Conservation (phyloP, 2,888 invertebrate species). For the Sinotaia quadrata region DNA sequence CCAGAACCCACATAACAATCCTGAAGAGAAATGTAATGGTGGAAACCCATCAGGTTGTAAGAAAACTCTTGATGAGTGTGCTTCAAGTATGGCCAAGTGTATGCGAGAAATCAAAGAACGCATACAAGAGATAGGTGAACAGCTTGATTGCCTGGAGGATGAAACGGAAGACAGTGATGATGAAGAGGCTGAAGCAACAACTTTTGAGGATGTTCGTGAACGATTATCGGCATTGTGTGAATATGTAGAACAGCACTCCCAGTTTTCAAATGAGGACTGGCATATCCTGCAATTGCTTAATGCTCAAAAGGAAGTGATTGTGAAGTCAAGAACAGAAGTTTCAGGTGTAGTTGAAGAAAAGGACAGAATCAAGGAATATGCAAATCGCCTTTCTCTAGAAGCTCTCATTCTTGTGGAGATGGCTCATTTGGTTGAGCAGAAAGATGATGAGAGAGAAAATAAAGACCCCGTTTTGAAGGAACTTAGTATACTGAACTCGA, state of each 20-base stretch:
- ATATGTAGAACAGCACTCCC: slow-evolving; percentile 54
- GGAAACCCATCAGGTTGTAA: no score
- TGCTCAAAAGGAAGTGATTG: slow-evolving; percentile 43
- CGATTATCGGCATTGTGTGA: slow-evolving; percentile 51
- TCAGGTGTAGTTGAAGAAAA: slow-evolving; percentile 10
- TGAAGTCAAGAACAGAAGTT: slow-evolving; percentile 34
- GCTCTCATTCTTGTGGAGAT: slow-evolving; percentile 62
- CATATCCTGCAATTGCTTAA: slow-evolving; percentile 53
- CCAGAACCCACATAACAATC: slow-evolving; percentile 20
- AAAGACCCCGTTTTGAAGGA: slow-evolving; percentile 54
- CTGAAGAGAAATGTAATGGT: slow-evolving; percentile 36
- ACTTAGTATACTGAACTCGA: slow-evolving; percentile 54
- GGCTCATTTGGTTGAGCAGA: slow-evolving; percentile 57
- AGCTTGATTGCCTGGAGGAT: slow-evolving; percentile 47
- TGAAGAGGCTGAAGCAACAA: slow-evolving; percentile 45
- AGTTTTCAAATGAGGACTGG: slow-evolving; percentile 57
- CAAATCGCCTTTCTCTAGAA: slow-evolving; percentile 63
- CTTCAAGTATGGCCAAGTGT: slow-evolving; percentile 52
- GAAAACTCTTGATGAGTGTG: slow-evolving; percentile 41
- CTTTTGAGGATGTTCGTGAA: slow-evolving; percentile 51
- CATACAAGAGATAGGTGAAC: slow-evolving; percentile 44
- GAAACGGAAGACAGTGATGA: slow-evolving; percentile 57
- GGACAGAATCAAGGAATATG: slow-evolving; percentile 52
- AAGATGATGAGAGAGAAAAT: slow-evolving; percentile 45
- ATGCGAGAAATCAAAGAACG: slow-evolving; percentile 52